Evolutionary conservation across 2,113 vertebrate species (phyloP), one percentile per base, ranked within the genome.

Genomic region (Henicopernis longicauda): DNA sequence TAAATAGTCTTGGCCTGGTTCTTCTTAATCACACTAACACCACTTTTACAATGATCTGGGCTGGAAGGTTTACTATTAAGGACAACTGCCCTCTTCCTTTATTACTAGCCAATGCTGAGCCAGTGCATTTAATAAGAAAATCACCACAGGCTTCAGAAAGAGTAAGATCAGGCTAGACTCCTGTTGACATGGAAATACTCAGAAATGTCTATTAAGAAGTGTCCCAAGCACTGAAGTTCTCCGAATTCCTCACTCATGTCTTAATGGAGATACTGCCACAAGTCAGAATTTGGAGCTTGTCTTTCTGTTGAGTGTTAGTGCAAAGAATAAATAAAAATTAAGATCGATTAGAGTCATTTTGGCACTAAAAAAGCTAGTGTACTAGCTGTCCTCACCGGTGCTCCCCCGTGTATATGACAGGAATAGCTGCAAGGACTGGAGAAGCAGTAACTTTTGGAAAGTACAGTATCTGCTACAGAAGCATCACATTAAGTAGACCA

Each of bases 401-500:
- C 57, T 97, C 93, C 91, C 93, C 52, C 1, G 45, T 77, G 94
- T 63, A 74, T 77, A 50, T 17, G 69, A 82, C 3, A 45, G 55
- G 89, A 97, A 94, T 95, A 94, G 86, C 91, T 94, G 78, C 72
- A 93, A 96, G 70, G 82, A 72, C 49, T 90, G 76, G 89, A 89
- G 91, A 86, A 93, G 95, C 82, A 93, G 93, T 85, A 93, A 95
- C 93, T 95, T 96, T 84, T 89, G 61, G 71, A 81, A 95, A 86
- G 85, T 59, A 78, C 77, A 80, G 0, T 84, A 31, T 95, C 91
- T 93, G 85, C 89, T 67, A 29, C 93, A 94, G 84, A 87, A 93
- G 76, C 42, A 92, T 57, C 83, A 55, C 85, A 94, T 96, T 95
- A 96, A 96, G 82, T 16, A 85, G 96, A 95, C 42, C 76, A 93